phyloP scores from a whole-genome alignment of 2,888 invertebrate species.

The Fragum whitleyi region DNA sequence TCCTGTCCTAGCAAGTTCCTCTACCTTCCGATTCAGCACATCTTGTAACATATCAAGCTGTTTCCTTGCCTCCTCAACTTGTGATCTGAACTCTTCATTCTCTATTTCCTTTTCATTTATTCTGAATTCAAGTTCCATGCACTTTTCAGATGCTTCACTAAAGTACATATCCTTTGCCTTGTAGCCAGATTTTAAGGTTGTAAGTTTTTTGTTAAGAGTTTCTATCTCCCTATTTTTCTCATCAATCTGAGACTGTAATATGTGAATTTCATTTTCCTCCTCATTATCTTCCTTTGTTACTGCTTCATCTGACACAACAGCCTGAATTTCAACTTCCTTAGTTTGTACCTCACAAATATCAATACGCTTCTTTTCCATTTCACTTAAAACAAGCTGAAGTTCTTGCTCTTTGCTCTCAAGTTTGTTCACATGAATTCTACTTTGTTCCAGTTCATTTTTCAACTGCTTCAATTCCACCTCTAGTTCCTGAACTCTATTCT shows the following conservation, averaged over 20 bases:
- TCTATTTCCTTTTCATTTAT: conserved; percentile 54
- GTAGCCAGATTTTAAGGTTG: conserved; percentile 44
- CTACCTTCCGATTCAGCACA: conserved; percentile 29
- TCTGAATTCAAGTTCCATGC: conserved; percentile 46
- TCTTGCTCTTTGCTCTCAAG: conserved; percentile 88
- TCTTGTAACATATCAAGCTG: conserved; percentile 42
- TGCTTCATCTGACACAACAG: neutral
- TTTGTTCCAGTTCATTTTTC: conserved; percentile 38
- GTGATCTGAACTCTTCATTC: conserved; percentile 41
- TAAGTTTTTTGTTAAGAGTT: conserved; percentile 37
- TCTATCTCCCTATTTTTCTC: conserved; percentile 50
- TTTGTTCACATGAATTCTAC: conserved; percentile 43
- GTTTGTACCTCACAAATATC: conserved; percentile 63
- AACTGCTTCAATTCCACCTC: conserved; percentile 42
- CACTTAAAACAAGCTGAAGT: conserved; percentile 40
- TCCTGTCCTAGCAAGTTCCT: conserved; percentile 45
- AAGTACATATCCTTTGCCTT: conserved; percentile 49
- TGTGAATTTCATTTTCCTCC: conserved; percentile 18
- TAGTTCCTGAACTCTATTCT: conserved; percentile 46
- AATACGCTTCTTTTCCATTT: conserved; percentile 48
- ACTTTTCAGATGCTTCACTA: conserved; percentile 45
- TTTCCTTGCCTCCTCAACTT: conserved; percentile 36
- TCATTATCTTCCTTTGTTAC: neutral
- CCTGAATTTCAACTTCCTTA: conserved; percentile 56
- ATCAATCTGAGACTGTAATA: conserved; percentile 19